Percentiles rank a stretch among this genome's conserved stretches.
These are phyloP conservation scores for Trissolcus brochymenae DNA, from an alignment of 2,888 invertebrate genomes.

Conservation along the genomic window DNA sequence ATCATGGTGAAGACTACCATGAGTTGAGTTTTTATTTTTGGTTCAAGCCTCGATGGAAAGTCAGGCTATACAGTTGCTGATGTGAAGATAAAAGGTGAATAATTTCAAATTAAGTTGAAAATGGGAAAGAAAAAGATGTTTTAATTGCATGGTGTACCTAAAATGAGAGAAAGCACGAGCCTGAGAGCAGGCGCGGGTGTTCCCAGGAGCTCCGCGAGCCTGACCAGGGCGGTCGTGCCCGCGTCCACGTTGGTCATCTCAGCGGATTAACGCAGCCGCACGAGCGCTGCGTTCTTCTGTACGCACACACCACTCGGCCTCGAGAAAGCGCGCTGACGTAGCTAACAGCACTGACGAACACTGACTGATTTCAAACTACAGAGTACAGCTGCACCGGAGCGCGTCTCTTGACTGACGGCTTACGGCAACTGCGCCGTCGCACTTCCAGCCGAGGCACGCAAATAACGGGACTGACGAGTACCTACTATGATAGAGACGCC, in stretches of 20 bases:
- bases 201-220: constrained; percentile 18
- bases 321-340: not conserved
- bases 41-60: no score
- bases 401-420: constrained; percentile 1
- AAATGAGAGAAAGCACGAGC: constrained; percentile 12
- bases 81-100: no score
- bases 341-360: not conserved
- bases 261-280: constrained; percentile 19
- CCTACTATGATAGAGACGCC: no score
- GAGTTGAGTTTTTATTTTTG: no score
- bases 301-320: constrained; percentile 7
- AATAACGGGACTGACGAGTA: no score
- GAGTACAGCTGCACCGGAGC: not conserved
- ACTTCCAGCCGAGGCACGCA: no score
- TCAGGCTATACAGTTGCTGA: no score
- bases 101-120: not conserved
- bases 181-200: constrained; percentile 24
- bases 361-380: not conserved
- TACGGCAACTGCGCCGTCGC: no score
- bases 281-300: constrained; percentile 14
- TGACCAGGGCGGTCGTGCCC: constrained; percentile 21
- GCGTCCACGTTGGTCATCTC: constrained; percentile 5
- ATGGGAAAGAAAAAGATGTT: not conserved
- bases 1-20: no score
- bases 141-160: constrained; percentile 67